phyloP scores from a whole-genome alignment of 2,797 vertebrate species.

The Enteromius argenteus region DNA sequence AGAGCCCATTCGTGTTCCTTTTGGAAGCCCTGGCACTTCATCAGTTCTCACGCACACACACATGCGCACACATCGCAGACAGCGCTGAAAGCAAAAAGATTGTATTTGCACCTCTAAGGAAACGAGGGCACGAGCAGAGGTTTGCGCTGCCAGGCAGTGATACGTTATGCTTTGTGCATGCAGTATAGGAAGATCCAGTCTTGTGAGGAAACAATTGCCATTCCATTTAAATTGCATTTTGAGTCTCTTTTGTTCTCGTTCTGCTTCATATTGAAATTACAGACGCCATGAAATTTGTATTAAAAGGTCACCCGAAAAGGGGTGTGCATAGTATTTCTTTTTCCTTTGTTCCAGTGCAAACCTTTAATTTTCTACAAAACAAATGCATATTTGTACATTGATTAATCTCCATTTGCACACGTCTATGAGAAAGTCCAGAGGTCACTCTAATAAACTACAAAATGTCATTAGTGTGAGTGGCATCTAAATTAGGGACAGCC shows the following conservation, averaged over 20 bases:
- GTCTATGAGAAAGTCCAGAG: constrained; percentile 8
- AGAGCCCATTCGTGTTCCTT: constrained; percentile 52
- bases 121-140: constrained; percentile 35
- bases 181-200: constrained; percentile 30
- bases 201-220: constrained; percentile 39
- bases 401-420: constrained; percentile 36
- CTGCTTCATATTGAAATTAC: constrained; percentile 48
- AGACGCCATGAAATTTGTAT: constrained; percentile 36
- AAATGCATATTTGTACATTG: constrained; percentile 39
- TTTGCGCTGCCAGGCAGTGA: constrained; percentile 43
- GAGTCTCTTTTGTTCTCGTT: constrained; percentile 33
- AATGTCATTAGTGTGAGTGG: constrained; percentile 33
- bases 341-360: constrained; percentile 31
- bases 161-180: constrained; percentile 27
- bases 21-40: constrained; percentile 56
- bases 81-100: constrained; percentile 53
- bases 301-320: constrained; percentile 36
- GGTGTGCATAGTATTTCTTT: constrained; percentile 17
- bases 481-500: constrained; percentile 25
- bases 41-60: constrained; percentile 49
- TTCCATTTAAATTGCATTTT: constrained; percentile 47
- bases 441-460: constrained; percentile 16
- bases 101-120: constrained; percentile 59
- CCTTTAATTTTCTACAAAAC: constrained; percentile 39
- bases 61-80: constrained; percentile 26